Base-by-base conservation (phyloP, 53 echinoderm and acorn worm species). In the Antedon mediterranea region DNA sequence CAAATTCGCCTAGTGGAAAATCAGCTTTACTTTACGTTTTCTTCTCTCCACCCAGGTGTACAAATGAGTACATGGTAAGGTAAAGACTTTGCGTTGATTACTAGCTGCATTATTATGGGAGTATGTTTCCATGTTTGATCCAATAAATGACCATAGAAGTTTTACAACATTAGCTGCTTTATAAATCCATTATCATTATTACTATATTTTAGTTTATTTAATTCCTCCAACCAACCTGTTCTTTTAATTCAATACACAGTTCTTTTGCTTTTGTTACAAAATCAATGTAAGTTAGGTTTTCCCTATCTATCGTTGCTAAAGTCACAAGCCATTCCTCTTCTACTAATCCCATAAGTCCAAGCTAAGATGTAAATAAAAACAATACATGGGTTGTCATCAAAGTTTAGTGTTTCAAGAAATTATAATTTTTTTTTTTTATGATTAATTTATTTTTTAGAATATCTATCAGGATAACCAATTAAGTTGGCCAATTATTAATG, bases 301-400 rank as follows among this genome's bases (percentile, higher is more conserved):
- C 87, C 31, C 87, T 79, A 76, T 92, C 89, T 14, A 92, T 86
- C 30, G 92, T 92, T 74, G 92, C 89, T 78, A 92, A 78, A 82
- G 92, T 92, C 43, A 87, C 89, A 29, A 92, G 87, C 92, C 92
- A 92, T 79, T 92, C 92, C 79, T 92, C 89, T 44, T 92, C 92
- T 32, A 92, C 92, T 3, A 92, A 80, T 72, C 92, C 92, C 43
- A 92, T 89, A 32, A 92, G 71, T 71, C 92, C 92, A 79, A 92
- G 84, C 92, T 92, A 57, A 28, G 30, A 6, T 27, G 34, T 33
- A 74, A 73, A 80, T 5, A 33, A 32, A 33, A 80, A 23, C 15
- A 31, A 73, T 29, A 1, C 0, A 29, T 11, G 23, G 57, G 57
- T 13, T 37, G 37, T 11, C 37, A n/a, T n/a, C n/a, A n/a, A n/a